Conservation (phyloP, 2,113 vertebrate species). For the Centropus bengalensis region DNA sequence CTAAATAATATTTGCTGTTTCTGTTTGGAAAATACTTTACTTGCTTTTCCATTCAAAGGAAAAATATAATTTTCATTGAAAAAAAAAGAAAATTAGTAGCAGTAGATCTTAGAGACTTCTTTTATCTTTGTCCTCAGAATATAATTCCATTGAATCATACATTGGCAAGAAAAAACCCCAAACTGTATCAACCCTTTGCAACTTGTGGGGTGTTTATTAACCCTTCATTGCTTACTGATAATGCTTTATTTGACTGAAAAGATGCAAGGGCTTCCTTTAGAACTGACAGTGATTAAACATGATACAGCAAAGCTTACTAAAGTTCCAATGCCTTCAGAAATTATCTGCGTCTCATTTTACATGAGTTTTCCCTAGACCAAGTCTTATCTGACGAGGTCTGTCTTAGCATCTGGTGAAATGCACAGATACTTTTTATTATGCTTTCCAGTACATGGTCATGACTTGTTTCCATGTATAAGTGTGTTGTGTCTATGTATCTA, state of each 20-base stretch:
- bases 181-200: not conserved
- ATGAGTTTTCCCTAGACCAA: constrained; percentile 25
- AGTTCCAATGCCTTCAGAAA: not conserved
- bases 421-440: not conserved
- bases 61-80: not conserved
- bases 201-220: not conserved
- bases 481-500: constrained; percentile 46
- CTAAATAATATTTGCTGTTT: constrained; percentile 45
- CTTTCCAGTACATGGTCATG: constrained; percentile 17
- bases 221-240: not conserved
- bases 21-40: constrained; percentile 62
- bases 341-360: constrained; percentile 25
- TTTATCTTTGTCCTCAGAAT: not conserved
- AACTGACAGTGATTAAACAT: not conserved
- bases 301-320: not conserved
- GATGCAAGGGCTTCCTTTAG: not conserved
- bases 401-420: not conserved
- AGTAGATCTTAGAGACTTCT: not conserved
- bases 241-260: not conserved
- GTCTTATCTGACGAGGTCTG: constrained; percentile 50
- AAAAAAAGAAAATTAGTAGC: not conserved
- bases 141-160: not conserved
- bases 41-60: constrained; percentile 38
- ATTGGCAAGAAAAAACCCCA: not conserved
- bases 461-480: constrained; percentile 37